Conservation (phyloP, 2,888 invertebrate genomes). For the Acrobasis consociella region DNA sequence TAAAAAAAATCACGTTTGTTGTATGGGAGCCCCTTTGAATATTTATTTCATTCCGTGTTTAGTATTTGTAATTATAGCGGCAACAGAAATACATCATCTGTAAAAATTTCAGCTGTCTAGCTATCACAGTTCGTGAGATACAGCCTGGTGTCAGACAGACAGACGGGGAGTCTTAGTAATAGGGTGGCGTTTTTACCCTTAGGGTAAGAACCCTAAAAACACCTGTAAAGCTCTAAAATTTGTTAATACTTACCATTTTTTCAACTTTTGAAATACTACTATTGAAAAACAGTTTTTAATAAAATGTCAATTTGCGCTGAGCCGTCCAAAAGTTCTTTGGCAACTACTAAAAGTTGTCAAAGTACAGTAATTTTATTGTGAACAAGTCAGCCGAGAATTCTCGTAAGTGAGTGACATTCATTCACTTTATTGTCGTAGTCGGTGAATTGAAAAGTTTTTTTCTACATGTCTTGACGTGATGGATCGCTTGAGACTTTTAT, state of each 20-base stretch:
- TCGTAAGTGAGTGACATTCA: not conserved
- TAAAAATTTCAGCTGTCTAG: too few species aligned
- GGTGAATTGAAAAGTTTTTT: conserved; percentile 3
- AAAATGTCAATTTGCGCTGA: conserved; percentile 1
- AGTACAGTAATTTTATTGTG: not conserved
- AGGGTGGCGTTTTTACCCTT: too few species aligned
- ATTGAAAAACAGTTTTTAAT: not conserved
- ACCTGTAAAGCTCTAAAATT: too few species aligned
- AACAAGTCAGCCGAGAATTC: not conserved
- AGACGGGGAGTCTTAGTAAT: too few species aligned
- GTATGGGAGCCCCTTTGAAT: too few species aligned
- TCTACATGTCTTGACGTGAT: not conserved
- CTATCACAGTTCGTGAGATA: too few species aligned
- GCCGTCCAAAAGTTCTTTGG: not conserved
- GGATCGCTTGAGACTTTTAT: not conserved
- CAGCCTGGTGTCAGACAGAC: too few species aligned
- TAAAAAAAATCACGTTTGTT: too few species aligned
- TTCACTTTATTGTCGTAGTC: not conserved
- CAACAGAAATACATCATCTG: too few species aligned
- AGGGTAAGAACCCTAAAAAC: too few species aligned
- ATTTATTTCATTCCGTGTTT: too few species aligned
- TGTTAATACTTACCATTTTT: not conserved
- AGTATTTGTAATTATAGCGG: too few species aligned
- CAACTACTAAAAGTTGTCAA: not conserved
- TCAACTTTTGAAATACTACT: not conserved